Conservation (phyloP, 2,888 invertebrate species). For the Caenorhabditis zanzibari region DNA sequence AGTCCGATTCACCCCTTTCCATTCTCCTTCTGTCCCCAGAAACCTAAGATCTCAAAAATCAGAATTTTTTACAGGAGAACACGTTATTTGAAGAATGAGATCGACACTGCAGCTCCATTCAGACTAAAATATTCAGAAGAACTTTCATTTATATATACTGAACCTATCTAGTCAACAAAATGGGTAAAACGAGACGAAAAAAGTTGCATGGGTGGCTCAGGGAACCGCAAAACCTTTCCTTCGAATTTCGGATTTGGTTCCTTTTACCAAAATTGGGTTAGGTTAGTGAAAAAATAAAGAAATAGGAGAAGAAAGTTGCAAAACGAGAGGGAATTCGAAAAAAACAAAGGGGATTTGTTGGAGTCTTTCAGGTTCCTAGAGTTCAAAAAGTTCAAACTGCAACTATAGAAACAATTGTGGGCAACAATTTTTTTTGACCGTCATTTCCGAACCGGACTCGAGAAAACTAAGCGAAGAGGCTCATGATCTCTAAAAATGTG, state of each 20-base stretch:
- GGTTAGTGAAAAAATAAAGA: neutral
- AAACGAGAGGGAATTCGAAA: neutral
- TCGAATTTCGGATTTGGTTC: slow-evolving; percentile 11
- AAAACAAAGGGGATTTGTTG: too few species aligned
- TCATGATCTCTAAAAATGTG: neutral
- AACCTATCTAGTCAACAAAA: slow-evolving; percentile 24
- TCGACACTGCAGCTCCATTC: slow-evolving; percentile 20
- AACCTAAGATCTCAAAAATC: slow-evolving; percentile 39
- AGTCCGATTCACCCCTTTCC: neutral
- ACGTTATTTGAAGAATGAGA: slow-evolving; percentile 29
- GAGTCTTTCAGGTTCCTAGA: neutral
- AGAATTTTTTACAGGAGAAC: neutral
- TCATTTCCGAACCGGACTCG: too few species aligned
- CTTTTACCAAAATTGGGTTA: slow-evolving; percentile 23
- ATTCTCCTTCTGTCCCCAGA: neutral
- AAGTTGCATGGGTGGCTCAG: slow-evolving; percentile 30
- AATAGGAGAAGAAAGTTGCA: neutral
- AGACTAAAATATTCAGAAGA: slow-evolving; percentile 37
- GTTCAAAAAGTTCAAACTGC: neutral
- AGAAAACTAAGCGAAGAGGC: too few species aligned
- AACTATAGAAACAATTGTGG: too few species aligned
- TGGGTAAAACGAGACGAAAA: neutral
- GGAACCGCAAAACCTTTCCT: slow-evolving; percentile 13
- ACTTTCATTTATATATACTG: slow-evolving; percentile 8
- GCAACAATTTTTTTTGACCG: neutral